Evolutionary conservation across 2,797 vertebrate genomes (phyloP).

Genomic region (Danio albolineatus): DNA sequence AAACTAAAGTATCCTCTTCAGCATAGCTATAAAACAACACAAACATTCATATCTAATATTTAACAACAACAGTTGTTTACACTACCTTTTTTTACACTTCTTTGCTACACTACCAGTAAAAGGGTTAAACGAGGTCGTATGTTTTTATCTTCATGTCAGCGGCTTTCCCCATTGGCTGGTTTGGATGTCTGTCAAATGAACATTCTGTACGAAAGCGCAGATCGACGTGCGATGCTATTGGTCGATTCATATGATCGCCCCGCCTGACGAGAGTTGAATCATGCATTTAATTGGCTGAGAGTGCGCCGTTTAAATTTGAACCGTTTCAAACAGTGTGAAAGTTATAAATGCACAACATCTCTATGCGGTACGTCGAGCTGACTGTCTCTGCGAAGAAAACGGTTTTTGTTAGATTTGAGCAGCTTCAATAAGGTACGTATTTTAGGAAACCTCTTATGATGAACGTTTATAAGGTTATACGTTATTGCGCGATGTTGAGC

Average conservation of each 20-base stretch:
- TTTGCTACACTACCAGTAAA: neutral
- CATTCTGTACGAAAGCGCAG: neutral
- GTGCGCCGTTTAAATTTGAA: constrained; percentile 77
- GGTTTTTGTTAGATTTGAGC: constrained; percentile 13
- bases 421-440: constrained; percentile 32
- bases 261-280: constrained; percentile 45
- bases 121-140: neutral
- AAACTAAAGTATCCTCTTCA: neutral
- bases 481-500: neutral
- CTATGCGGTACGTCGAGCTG: neutral
- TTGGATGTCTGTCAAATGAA: constrained; percentile 15
- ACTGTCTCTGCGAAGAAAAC: constrained; percentile 1
- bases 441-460: neutral
- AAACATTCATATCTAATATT: neutral
- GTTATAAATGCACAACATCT: neutral
- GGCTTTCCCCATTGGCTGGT: neutral
- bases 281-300: constrained; percentile 72
- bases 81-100: neutral
- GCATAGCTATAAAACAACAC: neutral
- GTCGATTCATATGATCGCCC: constrained; percentile 64
- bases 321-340: constrained; percentile 48
- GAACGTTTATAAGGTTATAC: neutral
- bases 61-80: neutral
- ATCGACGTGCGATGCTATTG: constrained; percentile 66
- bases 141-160: neutral